A percentile compares a stretch with the other conserved stretches of the same genome.
Evolutionary conservation across 2,113 vertebrate species (phyloP).

Genomic region (Salvelinus namaycush): DNA sequence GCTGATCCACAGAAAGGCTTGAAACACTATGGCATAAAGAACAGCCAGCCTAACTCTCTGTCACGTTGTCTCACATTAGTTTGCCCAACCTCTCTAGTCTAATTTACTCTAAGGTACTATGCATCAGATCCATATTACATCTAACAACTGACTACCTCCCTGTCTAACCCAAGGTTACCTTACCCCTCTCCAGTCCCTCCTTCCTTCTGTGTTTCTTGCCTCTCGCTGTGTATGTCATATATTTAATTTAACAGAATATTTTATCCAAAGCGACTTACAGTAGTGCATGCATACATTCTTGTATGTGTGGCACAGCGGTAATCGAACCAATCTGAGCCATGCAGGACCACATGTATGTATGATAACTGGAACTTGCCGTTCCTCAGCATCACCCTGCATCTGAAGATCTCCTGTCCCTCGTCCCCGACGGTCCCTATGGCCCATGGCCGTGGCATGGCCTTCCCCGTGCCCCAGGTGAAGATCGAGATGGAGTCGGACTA

Average conservation of each 20-base stretch:
- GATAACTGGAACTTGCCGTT: constrained; percentile 70
- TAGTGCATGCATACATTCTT: too few species aligned
- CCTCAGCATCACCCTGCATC: constrained; percentile 91
- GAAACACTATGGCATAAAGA: background rate
- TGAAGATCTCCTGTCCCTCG: constrained; percentile 94
- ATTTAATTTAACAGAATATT: too few species aligned
- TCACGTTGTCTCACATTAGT: background rate
- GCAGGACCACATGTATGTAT: background rate
- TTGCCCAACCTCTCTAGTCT: background rate
- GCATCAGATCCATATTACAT: background rate
- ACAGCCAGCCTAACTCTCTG: background rate
- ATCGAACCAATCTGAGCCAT: too few species aligned
- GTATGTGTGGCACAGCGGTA: too few species aligned
- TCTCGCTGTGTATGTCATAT: constrained; percentile 29
- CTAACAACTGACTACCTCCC: background rate
- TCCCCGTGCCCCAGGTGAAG: constrained; percentile 91
- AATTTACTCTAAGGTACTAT: background rate
- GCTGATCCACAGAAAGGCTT: too few species aligned
- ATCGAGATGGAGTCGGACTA: constrained; percentile 95
- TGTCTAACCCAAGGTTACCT: constrained; percentile 13
- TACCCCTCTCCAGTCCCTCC: constrained; percentile 13
- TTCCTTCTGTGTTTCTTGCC: constrained; percentile 36
- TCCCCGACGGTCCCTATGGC: constrained; percentile 83
- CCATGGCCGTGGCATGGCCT: constrained; percentile 74
- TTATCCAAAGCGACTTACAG: too few species aligned